phyloP scores from a whole-genome alignment of 2,113 vertebrate species.

The Mugil cephalus region DNA sequence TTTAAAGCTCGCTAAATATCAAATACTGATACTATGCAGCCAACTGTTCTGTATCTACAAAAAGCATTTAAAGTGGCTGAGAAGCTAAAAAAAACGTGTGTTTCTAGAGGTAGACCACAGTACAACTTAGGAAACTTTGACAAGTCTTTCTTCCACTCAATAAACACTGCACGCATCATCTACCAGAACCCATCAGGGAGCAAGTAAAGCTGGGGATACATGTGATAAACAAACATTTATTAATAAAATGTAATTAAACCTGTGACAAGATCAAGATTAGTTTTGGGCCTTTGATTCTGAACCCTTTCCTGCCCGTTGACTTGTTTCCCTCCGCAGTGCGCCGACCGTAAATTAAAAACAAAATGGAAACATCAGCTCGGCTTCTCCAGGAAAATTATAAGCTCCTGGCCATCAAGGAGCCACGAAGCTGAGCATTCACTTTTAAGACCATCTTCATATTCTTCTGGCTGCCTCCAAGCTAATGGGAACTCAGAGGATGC shows the following conservation, averaged over 20 bases:
- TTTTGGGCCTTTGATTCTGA: constrained; percentile 31
- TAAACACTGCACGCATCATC: constrained; percentile 29
- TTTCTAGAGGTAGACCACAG: not conserved
- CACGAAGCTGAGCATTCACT: constrained; percentile 49
- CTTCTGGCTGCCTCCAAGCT: constrained; percentile 52
- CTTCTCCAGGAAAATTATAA: constrained; percentile 42
- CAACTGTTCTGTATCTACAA: too few relatives aligned
- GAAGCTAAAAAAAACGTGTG: too few relatives aligned
- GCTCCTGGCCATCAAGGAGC: constrained; percentile 55
- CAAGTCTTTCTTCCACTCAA: constrained; percentile 2
- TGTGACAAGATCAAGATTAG: constrained; percentile 43
- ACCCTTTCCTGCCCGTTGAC: constrained; percentile 22
- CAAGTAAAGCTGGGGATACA: not conserved
- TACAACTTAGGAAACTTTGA: constrained; percentile 23
- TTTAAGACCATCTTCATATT: constrained; percentile 58
- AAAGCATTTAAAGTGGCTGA: too few relatives aligned
- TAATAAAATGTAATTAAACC: constrained; percentile 38
- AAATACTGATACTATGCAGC: too few relatives aligned
- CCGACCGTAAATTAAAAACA: constrained; percentile 29
- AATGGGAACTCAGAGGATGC: constrained; percentile 66
- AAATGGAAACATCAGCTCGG: constrained; percentile 60
- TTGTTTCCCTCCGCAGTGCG: constrained; percentile 36
- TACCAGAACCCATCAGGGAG: not conserved
- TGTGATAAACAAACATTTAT: constrained; percentile 38
- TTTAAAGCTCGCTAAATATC: too few relatives aligned